Conservation (phyloP, 2,888 invertebrate species). For the Neocrepidodera transversa region DNA sequence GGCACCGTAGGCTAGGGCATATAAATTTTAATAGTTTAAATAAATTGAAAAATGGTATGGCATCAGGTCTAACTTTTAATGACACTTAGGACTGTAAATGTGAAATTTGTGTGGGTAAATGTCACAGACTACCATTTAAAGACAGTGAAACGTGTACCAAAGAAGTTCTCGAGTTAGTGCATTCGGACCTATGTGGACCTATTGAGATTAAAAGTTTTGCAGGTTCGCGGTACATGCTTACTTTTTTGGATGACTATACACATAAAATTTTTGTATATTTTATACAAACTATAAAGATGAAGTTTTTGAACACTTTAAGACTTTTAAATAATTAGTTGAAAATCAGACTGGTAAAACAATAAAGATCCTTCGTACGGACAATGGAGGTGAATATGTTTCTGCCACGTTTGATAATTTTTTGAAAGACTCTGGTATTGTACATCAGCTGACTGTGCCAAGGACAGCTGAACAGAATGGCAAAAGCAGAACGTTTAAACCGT, state of each 20-base stretch:
- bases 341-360: constrained; percentile 31
- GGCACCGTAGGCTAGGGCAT: no score
- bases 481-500: constrained; percentile 42
- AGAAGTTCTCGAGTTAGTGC: no score
- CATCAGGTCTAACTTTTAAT: no score
- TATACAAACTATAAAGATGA: constrained; percentile 14
- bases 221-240: constrained; percentile 20
- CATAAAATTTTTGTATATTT: constrained; percentile 12
- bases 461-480: constrained; percentile 33
- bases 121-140: constrained; percentile 44
- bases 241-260: constrained; percentile 35
- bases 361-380: constrained; percentile 30
- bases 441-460: no score
- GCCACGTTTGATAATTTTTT: constrained; percentile 9
- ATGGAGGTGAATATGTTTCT: constrained; percentile 30
- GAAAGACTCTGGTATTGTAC: no score
- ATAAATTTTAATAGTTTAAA: no score
- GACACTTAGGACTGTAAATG: not conserved
- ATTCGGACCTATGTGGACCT: constrained; percentile 28
- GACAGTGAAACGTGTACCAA: constrained; percentile 22
- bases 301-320: constrained; percentile 21
- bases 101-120: not conserved
- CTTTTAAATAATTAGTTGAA: constrained; percentile 34
- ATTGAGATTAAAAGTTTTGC: constrained; percentile 3
- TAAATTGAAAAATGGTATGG: no score